phyloP scores from a whole-genome alignment of 2,113 vertebrate genomes.

The Thamnophis sirtalis region DNA sequence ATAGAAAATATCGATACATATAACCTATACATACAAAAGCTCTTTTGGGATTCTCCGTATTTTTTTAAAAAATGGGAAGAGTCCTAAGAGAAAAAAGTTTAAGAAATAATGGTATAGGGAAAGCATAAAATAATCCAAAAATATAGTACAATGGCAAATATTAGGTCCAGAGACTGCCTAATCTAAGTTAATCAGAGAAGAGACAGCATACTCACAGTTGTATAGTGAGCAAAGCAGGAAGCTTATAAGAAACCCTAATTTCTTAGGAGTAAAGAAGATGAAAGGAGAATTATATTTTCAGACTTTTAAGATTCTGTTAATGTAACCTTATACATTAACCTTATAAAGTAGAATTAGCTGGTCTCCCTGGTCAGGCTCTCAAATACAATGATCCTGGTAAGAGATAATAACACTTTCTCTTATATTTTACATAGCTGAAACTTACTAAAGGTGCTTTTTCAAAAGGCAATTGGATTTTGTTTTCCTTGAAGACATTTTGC shows the following conservation, averaged over 20 bases:
- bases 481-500: not conserved
- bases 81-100: no score
- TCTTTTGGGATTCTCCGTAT: no score
- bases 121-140: no score
- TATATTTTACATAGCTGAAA: not conserved
- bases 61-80: no score
- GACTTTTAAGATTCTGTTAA: not conserved
- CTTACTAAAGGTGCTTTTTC: not conserved
- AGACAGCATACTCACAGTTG: not conserved
- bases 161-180: not conserved
- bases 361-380: not conserved
- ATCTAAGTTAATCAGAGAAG: not conserved
- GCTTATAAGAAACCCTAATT: not conserved
- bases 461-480: not conserved
- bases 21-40: no score
- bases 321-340: no score
- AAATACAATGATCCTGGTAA: not conserved
- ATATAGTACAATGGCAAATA: not conserved
- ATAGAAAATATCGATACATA: no score
- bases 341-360: not conserved
- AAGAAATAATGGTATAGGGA: no score
- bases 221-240: not conserved
- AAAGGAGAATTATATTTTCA: not conserved
- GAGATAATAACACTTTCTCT: not conserved
- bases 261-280: not conserved